Evolutionary conservation across 2,888 invertebrate genomes (phyloP).

Genomic region (Hirtodrosophila confusa): DNA sequence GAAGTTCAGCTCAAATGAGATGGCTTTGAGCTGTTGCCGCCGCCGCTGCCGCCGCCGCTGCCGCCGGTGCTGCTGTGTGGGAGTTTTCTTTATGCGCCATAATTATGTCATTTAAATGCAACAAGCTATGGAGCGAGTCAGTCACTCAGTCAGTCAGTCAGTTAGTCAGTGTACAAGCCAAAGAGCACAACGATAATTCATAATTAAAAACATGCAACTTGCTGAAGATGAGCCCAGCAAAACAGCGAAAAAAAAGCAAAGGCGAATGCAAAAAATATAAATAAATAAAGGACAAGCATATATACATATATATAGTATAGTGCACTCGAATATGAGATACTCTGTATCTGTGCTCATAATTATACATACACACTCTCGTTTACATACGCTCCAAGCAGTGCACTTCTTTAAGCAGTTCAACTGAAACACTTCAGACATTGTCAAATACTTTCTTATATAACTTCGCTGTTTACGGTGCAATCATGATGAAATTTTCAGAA

Average conservation of each 20-base stretch:
- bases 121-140: constrained; percentile 63
- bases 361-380: no score
- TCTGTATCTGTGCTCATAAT: no score
- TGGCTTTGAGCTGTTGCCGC: constrained; percentile 59
- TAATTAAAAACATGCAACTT: constrained; percentile 81
- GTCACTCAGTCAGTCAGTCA: constrained; percentile 42
- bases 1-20: constrained; percentile 31
- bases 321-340: no score
- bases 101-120: constrained; percentile 83
- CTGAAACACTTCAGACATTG: no score
- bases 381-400: no score
- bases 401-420: no score
- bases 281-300: background rate
- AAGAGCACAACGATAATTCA: constrained; percentile 79
- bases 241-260: constrained; percentile 7
- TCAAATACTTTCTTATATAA: no score
- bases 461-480: no score
- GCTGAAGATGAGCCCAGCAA: constrained; percentile 51
- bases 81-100: constrained; percentile 75
- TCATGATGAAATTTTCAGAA: no score
- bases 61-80: constrained; percentile 56
- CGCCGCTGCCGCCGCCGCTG: constrained; percentile 36
- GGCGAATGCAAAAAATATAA: constrained; percentile 17
- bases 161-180: constrained; percentile 31
- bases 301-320: no score